phyloP scores from a whole-genome alignment of 2,888 invertebrate genomes.

The Podabrus alpinus region DNA sequence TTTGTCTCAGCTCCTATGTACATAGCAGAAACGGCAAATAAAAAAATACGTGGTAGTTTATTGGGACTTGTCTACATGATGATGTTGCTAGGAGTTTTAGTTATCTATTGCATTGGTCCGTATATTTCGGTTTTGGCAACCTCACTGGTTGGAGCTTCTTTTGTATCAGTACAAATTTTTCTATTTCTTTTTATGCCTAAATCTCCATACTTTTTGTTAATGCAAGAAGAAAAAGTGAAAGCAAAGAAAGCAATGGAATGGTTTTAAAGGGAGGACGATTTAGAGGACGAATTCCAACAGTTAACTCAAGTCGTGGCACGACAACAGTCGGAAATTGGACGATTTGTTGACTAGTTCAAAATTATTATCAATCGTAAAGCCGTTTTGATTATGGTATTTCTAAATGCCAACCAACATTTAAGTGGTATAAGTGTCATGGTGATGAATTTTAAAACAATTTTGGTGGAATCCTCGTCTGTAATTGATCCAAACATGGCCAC shows the following conservation, averaged over 20 bases:
- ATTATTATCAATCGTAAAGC: conserved; percentile 24
- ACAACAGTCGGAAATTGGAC: conserved; percentile 54
- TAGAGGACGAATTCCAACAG: conserved; percentile 55
- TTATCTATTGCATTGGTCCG: conserved; percentile 24
- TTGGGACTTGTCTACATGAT: conserved; percentile 22
- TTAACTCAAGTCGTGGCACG: conserved; percentile 38
- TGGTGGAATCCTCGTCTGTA: conserved; percentile 39
- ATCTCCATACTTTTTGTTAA: conserved; percentile 50
- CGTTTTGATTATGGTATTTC: conserved; percentile 42
- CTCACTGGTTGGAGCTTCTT: conserved; percentile 10
- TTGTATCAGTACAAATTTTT: conserved; percentile 12
- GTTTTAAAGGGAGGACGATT: conserved; percentile 58
- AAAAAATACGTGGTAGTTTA: conserved; percentile 23
- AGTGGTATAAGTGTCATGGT: conserved; percentile 45
- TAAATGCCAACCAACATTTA: conserved; percentile 46
- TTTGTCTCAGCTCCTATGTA: conserved; percentile 30
- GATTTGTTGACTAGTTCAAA: conserved; percentile 57
- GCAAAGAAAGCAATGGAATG: conserved; percentile 60
- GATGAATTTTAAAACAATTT: conserved; percentile 47
- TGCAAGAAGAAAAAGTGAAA: conserved; percentile 50
- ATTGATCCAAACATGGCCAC: too few relatives aligned
- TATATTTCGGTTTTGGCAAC: conserved; percentile 25
- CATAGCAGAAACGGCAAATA: conserved; percentile 27
- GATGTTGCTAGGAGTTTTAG: conserved; percentile 25
- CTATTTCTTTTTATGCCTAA: conserved; percentile 25